Base-by-base conservation (phyloP, 2,113 vertebrate genomes). In the Zosterops japonicus region DNA sequence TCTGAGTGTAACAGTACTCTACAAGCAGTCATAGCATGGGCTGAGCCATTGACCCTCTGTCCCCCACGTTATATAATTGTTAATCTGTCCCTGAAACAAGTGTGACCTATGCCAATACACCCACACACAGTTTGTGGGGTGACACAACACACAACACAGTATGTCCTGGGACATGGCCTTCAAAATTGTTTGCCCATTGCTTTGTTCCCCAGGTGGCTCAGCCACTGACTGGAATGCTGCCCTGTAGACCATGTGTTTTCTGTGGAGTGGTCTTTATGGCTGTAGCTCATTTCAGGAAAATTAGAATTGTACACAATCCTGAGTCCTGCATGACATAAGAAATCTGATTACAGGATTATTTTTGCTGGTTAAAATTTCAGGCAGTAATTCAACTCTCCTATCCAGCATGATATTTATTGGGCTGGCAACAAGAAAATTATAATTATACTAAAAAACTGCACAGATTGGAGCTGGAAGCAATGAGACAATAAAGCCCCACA, bases 371-470 rank as follows among this genome's bases (percentile, higher is more conserved):
- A 60, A 89, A 88, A 95, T 83, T 95, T 71, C 60, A 76, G 44
- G 46, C 80, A 89, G 49, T 69, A 87, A 84, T 88, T 92, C n/a
- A 90, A 8, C 53, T 76, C 1, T 4, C 28, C 23, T 90, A 63
- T 90, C 78, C 79, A 88, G 75, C 47, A 27, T 68, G 16, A 6
- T 68, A 89, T 95, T 95, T 96, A 87, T 81, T 82, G 77, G 56
- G 33, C n/a, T 93, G 50, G 85, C n/a, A 93, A 90, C 57, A 82
- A 81, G 69, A 84, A 95, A 96, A 95, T 90, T 80, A 83, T 95
- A 93, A 96, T 93, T 95, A 71, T 71, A 81, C 47, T 90, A 78
- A 53, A 68, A 65, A 90, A 53, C 64, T 60, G 76, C 21, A 19
- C 86, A 52, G 68, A 93, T 64, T 93, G 69, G 65, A 89, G 69